Evolutionary conservation across 2,888 invertebrate species (phyloP).

Genomic region (Tinea pellionella): DNA sequence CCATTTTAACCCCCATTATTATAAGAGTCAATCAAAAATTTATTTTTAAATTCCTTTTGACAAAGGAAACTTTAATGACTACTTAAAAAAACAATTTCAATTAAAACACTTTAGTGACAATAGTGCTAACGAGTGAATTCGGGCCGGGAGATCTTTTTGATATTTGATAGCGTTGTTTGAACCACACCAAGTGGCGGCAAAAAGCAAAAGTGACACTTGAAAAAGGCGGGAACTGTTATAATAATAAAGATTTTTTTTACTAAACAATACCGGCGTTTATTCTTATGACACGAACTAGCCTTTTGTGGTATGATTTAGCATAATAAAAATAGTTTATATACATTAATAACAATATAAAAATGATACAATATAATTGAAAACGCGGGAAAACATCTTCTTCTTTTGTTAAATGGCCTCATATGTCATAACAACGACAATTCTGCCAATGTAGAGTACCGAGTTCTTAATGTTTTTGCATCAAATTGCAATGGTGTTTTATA

Average conservation of each 20-base stretch:
- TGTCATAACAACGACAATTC: too few relatives aligned
- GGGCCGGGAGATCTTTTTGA: conserved; percentile 46
- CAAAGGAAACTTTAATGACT: not conserved
- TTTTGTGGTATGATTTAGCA: too few relatives aligned
- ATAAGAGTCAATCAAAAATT: not conserved
- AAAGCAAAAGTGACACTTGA: conserved; percentile 66
- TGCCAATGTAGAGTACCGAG: too few relatives aligned
- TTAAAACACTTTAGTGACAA: not conserved
- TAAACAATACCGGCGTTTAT: not conserved
- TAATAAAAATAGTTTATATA: too few relatives aligned
- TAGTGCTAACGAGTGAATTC: conserved; percentile 19
- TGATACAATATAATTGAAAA: too few relatives aligned
- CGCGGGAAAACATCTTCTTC: too few relatives aligned
- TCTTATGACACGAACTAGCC: not conserved
- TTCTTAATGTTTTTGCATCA: too few relatives aligned
- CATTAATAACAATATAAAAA: too few relatives aligned
- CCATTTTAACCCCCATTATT: not conserved
- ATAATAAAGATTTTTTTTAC: conserved; percentile 42
- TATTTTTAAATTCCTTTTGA: not conserved
- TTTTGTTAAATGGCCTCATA: too few relatives aligned
- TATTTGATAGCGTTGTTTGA: conserved; percentile 62
- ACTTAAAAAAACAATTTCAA: not conserved
- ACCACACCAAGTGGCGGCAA: conserved; percentile 47
- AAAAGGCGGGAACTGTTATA: conserved; percentile 65
- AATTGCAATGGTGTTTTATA: too few relatives aligned